A percentile compares a stretch with the other conserved stretches of the same genome.
Conservation (phyloP, 2,888 invertebrate species). For the Agrotis exclamationis region DNA sequence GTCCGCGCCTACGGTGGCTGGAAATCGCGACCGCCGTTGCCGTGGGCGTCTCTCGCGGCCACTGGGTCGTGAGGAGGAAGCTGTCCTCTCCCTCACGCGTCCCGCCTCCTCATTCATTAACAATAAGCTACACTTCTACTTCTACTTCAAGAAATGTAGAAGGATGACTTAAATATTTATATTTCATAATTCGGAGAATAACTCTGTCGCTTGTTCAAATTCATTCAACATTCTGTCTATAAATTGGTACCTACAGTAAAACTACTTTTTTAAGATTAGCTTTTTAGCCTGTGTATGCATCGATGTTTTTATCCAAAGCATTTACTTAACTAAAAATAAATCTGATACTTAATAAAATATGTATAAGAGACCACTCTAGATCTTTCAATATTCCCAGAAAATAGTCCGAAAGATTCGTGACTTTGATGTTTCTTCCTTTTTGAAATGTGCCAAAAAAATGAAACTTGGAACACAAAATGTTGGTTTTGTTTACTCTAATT, state of each 20-base stretch:
- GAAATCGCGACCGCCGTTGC: too few relatives aligned
- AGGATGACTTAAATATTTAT: too few relatives aligned
- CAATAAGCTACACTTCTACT: too few relatives aligned
- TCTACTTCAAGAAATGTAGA: too few relatives aligned
- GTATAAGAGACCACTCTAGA: slow-evolving; percentile 36
- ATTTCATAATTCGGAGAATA: too few relatives aligned
- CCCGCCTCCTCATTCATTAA: too few relatives aligned
- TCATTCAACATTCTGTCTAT: too few relatives aligned
- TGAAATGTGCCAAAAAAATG: slow-evolving; percentile 55
- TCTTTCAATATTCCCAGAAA: slow-evolving; percentile 63
- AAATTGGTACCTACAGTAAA: too few relatives aligned
- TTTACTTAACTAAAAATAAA: slow-evolving; percentile 11
- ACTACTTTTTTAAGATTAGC: background rate
- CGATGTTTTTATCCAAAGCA: slow-evolving; percentile 1
- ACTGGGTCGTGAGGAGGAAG: too few relatives aligned
- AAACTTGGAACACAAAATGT: slow-evolving; percentile 66
- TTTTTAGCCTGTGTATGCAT: background rate
- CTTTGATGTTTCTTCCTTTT: slow-evolving; percentile 69
- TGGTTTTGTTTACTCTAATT: slow-evolving; percentile 63
- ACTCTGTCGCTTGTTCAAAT: background rate
- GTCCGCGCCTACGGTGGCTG: too few relatives aligned
- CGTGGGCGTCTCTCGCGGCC: too few relatives aligned
- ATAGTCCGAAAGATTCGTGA: slow-evolving; percentile 64
- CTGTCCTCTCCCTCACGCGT: too few relatives aligned
- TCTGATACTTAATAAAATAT: slow-evolving; percentile 39